Conservation (phyloP, 2,797 vertebrate genomes). For the Mustela erminea region DNA sequence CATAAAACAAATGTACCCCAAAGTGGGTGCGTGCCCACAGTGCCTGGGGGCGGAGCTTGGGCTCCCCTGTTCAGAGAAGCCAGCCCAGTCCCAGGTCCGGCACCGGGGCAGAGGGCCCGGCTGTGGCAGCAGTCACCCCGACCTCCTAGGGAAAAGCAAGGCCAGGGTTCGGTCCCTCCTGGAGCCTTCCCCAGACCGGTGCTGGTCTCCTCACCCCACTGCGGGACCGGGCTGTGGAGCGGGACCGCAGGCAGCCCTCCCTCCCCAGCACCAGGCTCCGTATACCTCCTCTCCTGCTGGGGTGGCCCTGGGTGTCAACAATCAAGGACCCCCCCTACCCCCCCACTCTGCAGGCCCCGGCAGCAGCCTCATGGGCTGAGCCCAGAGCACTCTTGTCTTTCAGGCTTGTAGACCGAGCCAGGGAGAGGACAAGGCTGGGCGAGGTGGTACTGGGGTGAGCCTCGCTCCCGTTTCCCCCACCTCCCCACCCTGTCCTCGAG, state of each 20-base stretch:
- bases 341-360: neutral
- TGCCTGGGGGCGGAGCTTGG: neutral
- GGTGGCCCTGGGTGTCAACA: neutral
- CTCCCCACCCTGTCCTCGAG: neutral
- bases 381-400: neutral
- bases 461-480: neutral
- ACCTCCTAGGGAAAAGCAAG: too few relatives aligned
- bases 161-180: neutral
- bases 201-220: neutral
- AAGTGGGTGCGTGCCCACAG: rapidly evolving
- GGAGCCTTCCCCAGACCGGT: too few relatives aligned
- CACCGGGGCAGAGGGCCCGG: neutral
- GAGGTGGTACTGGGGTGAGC: rapidly evolving
- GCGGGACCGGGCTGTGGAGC: too few relatives aligned
- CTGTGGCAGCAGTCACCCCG: neutral
- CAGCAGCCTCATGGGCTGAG: neutral
- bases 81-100: neutral
- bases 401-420: neutral
- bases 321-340: neutral
- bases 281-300: conserved; percentile 39
- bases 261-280: neutral
- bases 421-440: rapidly evolving
- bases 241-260: neutral
- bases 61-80: neutral
- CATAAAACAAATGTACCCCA: neutral